Base-by-base conservation (phyloP, 1,140 invertebrate genomes). In the Drosophila melanica region DNA sequence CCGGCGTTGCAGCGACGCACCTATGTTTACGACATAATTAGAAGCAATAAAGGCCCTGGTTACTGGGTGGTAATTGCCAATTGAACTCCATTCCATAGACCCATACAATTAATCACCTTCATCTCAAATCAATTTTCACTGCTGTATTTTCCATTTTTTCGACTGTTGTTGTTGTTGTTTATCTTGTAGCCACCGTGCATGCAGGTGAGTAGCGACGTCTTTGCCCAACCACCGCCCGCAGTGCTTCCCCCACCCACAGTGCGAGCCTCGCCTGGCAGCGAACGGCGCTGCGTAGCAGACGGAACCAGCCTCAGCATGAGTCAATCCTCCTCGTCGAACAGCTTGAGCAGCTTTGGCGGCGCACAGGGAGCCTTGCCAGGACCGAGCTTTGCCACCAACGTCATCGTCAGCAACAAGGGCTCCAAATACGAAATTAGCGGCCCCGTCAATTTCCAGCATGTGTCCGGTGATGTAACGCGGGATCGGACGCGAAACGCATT, bases 371-470 rank as follows among this genome's bases (percentile, higher is more conserved):
- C 77, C 16, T 16, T 90, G 11, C 73, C 76, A 3, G 84, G 86
- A 12, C 81, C 90, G 1, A 90, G 81, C 47, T 80, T 80, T 20
- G 27, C 66, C 37, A 72, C 78, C 51, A 79, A 58, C 35, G 78
- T 91, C 6, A 44, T 90, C 27, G 77, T 77, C 23, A 90, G 78
- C 68, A 75, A 47, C 33, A 90, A 90, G 54, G 90, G 90, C 7
- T 78, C 74, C n/a, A 90, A 82, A 42, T 91, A 90, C 30, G 90
- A 91, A 53, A 91, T 91, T n/a, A 91, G 90, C 11, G 90, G 90
- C 1, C 90, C 90, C 1, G 55, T 80, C 5, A 80, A 90, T 48
- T 91, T 91, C 12, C 81, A 86, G 48, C 90, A 91, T 51, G 77
- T 91, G 1, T 77, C 90, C 8, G 90, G 90, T 0, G 90, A 91